phyloP scores from a whole-genome alignment of 2,797 vertebrate genomes.

The Myiotriccus ornatus region DNA sequence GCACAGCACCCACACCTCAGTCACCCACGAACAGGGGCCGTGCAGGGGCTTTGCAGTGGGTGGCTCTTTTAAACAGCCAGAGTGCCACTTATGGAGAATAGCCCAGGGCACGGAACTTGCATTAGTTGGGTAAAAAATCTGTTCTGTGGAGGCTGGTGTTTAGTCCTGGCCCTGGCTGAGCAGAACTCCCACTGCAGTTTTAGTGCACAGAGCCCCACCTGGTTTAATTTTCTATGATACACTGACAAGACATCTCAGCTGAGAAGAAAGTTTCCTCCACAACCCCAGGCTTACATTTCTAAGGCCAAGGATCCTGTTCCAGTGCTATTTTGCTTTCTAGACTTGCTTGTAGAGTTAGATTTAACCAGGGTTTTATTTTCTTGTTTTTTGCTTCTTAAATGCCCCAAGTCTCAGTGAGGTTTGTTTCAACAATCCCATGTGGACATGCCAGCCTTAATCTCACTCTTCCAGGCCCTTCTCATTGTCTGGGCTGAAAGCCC shows the following conservation, averaged over 20 bases:
- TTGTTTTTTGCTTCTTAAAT: not conserved
- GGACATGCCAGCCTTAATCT: constrained; percentile 79
- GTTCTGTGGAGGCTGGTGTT: not conserved
- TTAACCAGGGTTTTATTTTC: constrained; percentile 11
- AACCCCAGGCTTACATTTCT: not conserved
- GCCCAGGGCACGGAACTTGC: not conserved
- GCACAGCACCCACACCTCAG: not conserved
- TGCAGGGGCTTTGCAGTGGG: not conserved
- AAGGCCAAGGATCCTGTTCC: not conserved
- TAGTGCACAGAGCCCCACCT: accelerated
- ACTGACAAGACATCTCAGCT: constrained; percentile 39
- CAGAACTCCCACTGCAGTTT: not conserved
- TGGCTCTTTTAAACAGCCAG: not conserved
- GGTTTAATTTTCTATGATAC: not conserved
- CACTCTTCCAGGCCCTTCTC: constrained; percentile 79
- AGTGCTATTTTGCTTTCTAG: not conserved
- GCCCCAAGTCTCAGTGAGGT: not conserved
- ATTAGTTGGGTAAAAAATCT: not conserved
- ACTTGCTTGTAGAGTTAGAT: not conserved
- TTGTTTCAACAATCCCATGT: constrained; percentile 30
- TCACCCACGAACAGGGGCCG: accelerated
- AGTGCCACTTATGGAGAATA: not conserved
- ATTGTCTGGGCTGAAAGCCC: constrained; percentile 72
- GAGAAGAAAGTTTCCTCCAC: not conserved
- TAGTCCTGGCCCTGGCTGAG: not conserved